Evolutionary conservation across 23 tunicate species (phyloP), one percentile per base, ranked within the genome.

Genomic region (Pegea sp.): DNA sequence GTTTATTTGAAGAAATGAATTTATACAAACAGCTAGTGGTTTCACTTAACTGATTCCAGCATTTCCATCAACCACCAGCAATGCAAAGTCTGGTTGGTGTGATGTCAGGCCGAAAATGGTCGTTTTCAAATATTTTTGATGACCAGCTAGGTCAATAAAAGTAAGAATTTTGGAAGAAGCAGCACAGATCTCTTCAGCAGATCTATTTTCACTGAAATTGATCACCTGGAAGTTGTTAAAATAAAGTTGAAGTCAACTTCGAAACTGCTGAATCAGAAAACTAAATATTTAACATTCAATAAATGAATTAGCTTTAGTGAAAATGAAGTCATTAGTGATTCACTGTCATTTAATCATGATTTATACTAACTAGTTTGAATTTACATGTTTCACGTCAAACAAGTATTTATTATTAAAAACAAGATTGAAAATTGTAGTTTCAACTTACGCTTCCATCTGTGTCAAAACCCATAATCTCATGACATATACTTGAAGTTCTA

Each of bases 101-200:
- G 93, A 91, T 16, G 99, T 78, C n/a, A 91, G 67, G 11, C 99
- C 99, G 68, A 78, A 91, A 21, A 75, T 77, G 49, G 99, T 91
- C 1, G 99, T 91, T 29, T 66, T 61, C 13, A 91, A 76, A 46
- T 91, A 91, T 57, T 91, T 91, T 56, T 79, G 86, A 34, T 91
- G 99, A 5, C 99, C 99, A 3, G 99, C 99, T 2, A 91, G 74
- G 52, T 91, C 99, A 31, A 72, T 72, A 56, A 91, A 78, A 18
- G 81, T 91, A 27, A 91, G 63, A 11, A 91, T 72, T 55, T 91
- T 91, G 4, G 99, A 78, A 5, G 93, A 58, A 11, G 65, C 66
- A 3, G 68, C 74, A 51, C 93, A 71, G 26, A 91, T 79, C 22
- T 72, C 72, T 64, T 79, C 93, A 0, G 95, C 80, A 7, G 95